phyloP scores from a whole-genome alignment of 2,113 vertebrate genomes.

The Myotis yumanensis region DNA sequence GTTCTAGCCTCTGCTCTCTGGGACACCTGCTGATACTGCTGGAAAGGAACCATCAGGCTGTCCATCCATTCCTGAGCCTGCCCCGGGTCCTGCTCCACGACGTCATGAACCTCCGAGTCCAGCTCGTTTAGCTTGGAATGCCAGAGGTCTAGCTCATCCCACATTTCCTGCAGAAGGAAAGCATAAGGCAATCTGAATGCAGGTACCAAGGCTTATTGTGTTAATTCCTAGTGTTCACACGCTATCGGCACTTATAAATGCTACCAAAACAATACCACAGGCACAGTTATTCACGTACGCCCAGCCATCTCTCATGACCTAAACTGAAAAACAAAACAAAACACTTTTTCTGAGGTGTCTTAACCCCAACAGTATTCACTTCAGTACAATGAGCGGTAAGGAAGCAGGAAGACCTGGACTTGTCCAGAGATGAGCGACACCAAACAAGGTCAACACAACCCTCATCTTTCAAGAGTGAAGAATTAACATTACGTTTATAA shows the following conservation, averaged over 20 bases:
- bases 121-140: conserved; percentile 89
- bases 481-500: background rate
- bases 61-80: conserved; percentile 88
- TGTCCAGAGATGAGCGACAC: background rate
- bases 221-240: background rate
- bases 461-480: background rate
- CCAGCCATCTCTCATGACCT: background rate
- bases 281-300: background rate
- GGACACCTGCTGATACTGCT: conserved; percentile 88
- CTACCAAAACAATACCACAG: background rate
- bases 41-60: conserved; percentile 86
- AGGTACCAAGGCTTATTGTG: background rate
- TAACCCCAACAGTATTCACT: background rate
- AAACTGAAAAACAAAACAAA: background rate
- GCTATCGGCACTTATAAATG: background rate
- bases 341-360: background rate
- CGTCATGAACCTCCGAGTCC: conserved; percentile 91
- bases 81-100: conserved; percentile 88
- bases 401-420: background rate
- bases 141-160: conserved; percentile 93
- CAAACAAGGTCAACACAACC: background rate
- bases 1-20: conserved; percentile 91
- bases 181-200: background rate
- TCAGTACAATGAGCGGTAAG: background rate
- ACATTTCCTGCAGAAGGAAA: conserved; percentile 85